These are phyloP conservation scores for Pedionomus torquatus DNA, from an alignment of 2,113 vertebrate genomes.

Conservation along the genomic window DNA sequence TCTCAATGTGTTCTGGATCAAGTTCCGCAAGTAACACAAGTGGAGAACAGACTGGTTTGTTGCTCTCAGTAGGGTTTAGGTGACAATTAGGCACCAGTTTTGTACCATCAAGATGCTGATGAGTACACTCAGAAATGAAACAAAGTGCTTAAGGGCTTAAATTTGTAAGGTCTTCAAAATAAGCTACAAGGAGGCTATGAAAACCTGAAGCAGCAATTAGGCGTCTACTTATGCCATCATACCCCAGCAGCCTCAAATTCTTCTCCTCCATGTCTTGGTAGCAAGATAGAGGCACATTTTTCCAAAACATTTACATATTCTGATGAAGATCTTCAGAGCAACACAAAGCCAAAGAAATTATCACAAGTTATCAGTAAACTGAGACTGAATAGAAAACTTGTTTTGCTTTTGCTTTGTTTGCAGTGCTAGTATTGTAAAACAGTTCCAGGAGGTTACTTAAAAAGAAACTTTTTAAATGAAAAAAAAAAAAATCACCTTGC, in stretches of 20 bases:
- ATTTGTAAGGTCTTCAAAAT: not conserved
- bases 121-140: not conserved
- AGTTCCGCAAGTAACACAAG: not conserved
- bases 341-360: not conserved
- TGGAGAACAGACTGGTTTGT: not conserved
- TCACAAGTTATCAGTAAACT: not conserved
- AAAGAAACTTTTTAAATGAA: not conserved
- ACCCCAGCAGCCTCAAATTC: not conserved
- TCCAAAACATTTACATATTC: not conserved
- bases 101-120: not conserved
- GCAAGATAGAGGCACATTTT: rapidly evolving
- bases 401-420: not conserved
- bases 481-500: not conserved
- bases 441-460: not conserved
- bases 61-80: not conserved
- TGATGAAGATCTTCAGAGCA: not conserved
- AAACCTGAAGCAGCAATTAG: not conserved
- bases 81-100: not conserved
- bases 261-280: not conserved
- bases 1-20: not conserved
- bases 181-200: not conserved
- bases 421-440: not conserved
- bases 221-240: not conserved
- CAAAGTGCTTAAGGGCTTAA: not conserved
- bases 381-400: not conserved